Percentiles rank a stretch among this genome's conserved stretches.
These are phyloP conservation scores for Quadriops clusia DNA, from an alignment of 2,888 invertebrate genomes.

Conservation along the genomic window DNA sequence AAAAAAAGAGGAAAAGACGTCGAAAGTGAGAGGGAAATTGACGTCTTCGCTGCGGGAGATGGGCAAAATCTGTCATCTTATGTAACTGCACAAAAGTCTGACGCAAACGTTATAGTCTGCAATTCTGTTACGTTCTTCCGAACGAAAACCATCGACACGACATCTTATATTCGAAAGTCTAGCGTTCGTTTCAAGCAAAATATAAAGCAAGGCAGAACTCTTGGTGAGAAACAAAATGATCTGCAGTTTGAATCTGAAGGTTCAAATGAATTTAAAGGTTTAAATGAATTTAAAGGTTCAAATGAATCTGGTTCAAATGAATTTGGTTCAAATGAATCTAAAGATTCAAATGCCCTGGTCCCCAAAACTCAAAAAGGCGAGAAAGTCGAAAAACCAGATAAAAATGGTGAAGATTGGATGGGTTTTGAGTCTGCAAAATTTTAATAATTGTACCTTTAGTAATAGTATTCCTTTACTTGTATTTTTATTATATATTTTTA, in stretches of 20 bases:
- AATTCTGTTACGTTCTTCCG: constrained; percentile 27
- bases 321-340: background rate
- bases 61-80: too few species aligned
- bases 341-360: constrained; percentile 5
- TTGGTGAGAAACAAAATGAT: constrained; percentile 4
- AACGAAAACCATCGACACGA: constrained; percentile 18
- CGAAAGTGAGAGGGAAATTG: too few species aligned
- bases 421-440: constrained; percentile 33
- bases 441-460: constrained; percentile 19
- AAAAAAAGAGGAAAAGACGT: too few species aligned
- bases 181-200: constrained; percentile 22
- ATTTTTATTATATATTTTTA: too few species aligned
- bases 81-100: too few species aligned
- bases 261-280: background rate
- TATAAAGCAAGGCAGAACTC: constrained; percentile 9
- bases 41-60: too few species aligned
- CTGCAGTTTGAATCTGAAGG: background rate
- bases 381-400: constrained; percentile 6
- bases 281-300: background rate
- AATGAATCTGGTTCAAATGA: constrained; percentile 2
- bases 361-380: too few species aligned
- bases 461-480: constrained; percentile 2
- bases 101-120: too few species aligned
- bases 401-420: constrained; percentile 32
- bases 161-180: constrained; percentile 22